Percentiles rank a stretch among this genome's conserved stretches.
Evolutionary conservation across 2,113 vertebrate genomes (phyloP).

Genomic region (Ailurus styani): DNA sequence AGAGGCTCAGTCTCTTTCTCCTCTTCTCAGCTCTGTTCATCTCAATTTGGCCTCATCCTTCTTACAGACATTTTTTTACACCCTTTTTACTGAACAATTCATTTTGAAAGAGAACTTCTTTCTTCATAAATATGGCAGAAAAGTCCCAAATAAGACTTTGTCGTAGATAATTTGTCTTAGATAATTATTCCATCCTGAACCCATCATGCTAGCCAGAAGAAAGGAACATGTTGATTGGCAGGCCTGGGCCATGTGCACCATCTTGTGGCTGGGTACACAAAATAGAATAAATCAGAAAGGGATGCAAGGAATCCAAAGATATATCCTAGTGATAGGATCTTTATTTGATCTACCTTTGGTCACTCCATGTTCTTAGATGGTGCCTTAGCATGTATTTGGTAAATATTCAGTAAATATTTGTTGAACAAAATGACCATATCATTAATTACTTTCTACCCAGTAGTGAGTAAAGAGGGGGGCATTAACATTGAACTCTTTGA

Average conservation of each 20-base stretch:
- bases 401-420: not conserved
- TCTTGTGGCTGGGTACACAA: not conserved
- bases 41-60: not conserved
- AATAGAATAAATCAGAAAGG: not conserved
- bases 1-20: not conserved
- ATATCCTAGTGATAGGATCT: accelerated
- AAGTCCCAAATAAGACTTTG: not conserved
- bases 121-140: not conserved
- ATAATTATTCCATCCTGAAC: not conserved
- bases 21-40: not conserved
- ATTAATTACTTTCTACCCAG: not conserved
- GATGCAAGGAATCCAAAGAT: not conserved
- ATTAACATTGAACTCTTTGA: not conserved
- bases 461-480: not conserved
- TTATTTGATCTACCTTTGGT: not conserved
- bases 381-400: not conserved
- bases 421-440: not conserved
- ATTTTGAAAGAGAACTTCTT: not conserved
- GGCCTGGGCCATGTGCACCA: not conserved
- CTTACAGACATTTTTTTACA: not conserved
- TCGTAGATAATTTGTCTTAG: not conserved
- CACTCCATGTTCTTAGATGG: not conserved
- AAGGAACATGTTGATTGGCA: not conserved
- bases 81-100: not conserved
- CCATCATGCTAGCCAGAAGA: not conserved